phyloP scores from a whole-genome alignment of 2,113 vertebrate genomes.

The Pteruthius melanotis region DNA sequence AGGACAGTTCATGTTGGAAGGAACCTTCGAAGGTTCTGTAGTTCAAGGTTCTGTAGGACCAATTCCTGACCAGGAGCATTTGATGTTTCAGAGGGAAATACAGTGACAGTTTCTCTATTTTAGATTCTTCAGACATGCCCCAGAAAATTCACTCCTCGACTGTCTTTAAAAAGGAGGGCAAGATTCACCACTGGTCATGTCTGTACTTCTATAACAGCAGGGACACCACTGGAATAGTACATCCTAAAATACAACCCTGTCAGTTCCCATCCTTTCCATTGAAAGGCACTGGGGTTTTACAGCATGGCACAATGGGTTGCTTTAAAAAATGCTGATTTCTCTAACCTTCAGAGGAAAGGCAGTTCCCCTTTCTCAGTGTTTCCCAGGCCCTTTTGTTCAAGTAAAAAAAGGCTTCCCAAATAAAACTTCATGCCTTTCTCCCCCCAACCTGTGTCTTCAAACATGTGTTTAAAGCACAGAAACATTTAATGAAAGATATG shows the following conservation, averaged over 20 bases:
- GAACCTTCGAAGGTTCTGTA: background rate
- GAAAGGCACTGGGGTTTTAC: background rate
- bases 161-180: background rate
- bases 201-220: background rate
- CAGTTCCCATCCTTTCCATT: background rate
- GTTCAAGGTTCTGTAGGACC: background rate
- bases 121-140: background rate
- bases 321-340: constrained; percentile 15
- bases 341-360: background rate
- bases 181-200: background rate
- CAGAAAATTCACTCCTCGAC: background rate
- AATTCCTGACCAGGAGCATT: background rate
- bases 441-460: background rate
- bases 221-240: background rate
- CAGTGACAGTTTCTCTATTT: background rate
- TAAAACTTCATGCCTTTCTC: background rate
- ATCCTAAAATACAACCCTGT: background rate
- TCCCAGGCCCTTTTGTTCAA: background rate
- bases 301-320: background rate
- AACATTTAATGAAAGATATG: background rate
- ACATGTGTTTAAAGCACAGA: background rate
- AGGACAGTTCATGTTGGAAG: background rate
- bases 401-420: background rate
- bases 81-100: background rate
- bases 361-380: background rate